Percentiles rank a stretch among this genome's conserved stretches.
Evolutionary conservation across 2,888 invertebrate genomes (phyloP).

Genomic region (Drosophila emarginata): DNA sequence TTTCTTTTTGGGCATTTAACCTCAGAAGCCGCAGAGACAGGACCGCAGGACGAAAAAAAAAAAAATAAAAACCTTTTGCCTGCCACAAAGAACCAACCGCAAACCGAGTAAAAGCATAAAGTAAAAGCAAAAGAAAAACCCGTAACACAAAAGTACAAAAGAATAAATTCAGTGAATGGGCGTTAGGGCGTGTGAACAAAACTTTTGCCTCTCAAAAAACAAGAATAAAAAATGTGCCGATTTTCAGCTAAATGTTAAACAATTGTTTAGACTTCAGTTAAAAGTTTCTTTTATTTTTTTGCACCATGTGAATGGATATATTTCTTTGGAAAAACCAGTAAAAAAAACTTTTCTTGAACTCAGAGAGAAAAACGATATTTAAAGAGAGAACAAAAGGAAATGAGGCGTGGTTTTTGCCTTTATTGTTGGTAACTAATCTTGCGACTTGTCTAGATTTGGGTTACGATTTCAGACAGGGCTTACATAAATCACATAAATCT

Average conservation of each 20-base stretch:
- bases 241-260: slow-evolving; percentile 14
- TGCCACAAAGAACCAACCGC: neutral
- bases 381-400: neutral
- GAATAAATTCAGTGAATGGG: neutral
- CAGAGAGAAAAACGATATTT: neutral
- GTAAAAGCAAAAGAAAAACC: neutral
- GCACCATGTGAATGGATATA: neutral
- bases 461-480: neutral
- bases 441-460: neutral
- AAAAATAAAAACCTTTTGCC: neutral
- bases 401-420: neutral
- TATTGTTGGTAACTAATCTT: neutral
- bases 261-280: slow-evolving; percentile 4
- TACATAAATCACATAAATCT: neutral
- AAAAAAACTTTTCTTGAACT: neutral
- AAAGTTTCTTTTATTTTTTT: neutral
- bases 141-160: slow-evolving; percentile 2
- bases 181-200: slow-evolving; percentile 12
- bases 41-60: neutral
- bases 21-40: slow-evolving; percentile 1
- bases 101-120: slow-evolving; percentile 1
- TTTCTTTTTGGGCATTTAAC: slow-evolving; percentile 3
- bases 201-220: neutral
- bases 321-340: neutral
- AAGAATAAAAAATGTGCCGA: neutral